These are phyloP conservation scores for Drosophila mimica DNA, from an alignment of 2,888 invertebrate species.

Conservation along the genomic window DNA sequence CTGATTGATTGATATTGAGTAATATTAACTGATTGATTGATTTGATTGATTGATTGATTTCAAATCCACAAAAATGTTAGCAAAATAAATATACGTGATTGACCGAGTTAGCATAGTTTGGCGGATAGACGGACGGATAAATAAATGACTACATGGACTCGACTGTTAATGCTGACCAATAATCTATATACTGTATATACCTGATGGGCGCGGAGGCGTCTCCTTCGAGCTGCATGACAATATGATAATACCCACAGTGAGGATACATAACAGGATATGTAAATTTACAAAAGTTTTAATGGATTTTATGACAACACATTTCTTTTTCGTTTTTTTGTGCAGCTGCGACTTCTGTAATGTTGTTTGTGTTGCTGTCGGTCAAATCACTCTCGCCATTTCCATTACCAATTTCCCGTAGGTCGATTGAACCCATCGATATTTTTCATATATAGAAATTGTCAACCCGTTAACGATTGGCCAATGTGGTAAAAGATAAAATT, in stretches of 20 bases:
- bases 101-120: background rate
- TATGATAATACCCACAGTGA: background rate
- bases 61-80: no score
- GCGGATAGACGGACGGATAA: background rate
- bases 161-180: background rate
- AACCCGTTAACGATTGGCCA: conserved; percentile 37
- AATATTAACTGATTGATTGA: no score
- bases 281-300: conserved; percentile 42
- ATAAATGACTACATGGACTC: background rate
- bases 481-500: conserved; percentile 19
- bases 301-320: conserved; percentile 31
- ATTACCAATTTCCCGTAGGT: conserved; percentile 47
- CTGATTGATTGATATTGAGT: no score
- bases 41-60: no score
- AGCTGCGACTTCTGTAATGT: background rate
- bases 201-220: background rate
- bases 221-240: background rate
- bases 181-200: background rate
- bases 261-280: background rate
- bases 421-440: conserved; percentile 23
- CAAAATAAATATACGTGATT: background rate
- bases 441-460: conserved; percentile 29
- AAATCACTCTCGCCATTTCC: conserved; percentile 53
- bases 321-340: background rate
- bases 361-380: conserved; percentile 17